Evolutionary conservation across 2,113 vertebrate genomes (phyloP).

Genomic region (Melospiza melodia): DNA sequence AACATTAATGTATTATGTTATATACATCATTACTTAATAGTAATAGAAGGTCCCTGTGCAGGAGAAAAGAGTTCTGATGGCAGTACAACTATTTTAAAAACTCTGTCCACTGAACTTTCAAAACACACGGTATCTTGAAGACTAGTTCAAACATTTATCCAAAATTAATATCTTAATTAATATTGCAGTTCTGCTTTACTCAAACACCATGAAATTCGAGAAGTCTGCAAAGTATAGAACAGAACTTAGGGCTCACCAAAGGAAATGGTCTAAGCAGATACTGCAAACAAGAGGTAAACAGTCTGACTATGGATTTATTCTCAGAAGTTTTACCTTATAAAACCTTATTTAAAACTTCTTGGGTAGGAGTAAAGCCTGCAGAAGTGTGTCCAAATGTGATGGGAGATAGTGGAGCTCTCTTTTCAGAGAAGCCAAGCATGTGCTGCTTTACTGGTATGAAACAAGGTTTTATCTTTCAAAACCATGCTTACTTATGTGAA

Average conservation of each 20-base stretch:
- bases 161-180: neutral
- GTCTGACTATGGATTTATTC: neutral
- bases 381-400: neutral
- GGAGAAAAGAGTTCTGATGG: conserved; percentile 37
- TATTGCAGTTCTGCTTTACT: neutral
- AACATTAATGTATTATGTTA: conserved; percentile 29
- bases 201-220: neutral
- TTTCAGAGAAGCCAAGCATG: neutral
- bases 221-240: neutral
- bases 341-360: neutral
- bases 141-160: neutral
- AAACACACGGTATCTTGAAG: neutral
- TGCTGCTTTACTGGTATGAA: neutral
- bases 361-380: neutral
- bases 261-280: neutral
- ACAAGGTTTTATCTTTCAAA: neutral
- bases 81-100: neutral
- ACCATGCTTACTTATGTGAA: neutral
- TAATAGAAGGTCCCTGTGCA: neutral
- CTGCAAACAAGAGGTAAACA: neutral
- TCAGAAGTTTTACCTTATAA: neutral
- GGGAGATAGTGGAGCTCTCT: neutral
- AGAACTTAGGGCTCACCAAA: neutral
- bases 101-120: conserved; percentile 8
- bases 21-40: conserved; percentile 39